phyloP scores from a whole-genome alignment of 53 echinoderm and acorn worm genomes.

The Actinopyga echinites region DNA sequence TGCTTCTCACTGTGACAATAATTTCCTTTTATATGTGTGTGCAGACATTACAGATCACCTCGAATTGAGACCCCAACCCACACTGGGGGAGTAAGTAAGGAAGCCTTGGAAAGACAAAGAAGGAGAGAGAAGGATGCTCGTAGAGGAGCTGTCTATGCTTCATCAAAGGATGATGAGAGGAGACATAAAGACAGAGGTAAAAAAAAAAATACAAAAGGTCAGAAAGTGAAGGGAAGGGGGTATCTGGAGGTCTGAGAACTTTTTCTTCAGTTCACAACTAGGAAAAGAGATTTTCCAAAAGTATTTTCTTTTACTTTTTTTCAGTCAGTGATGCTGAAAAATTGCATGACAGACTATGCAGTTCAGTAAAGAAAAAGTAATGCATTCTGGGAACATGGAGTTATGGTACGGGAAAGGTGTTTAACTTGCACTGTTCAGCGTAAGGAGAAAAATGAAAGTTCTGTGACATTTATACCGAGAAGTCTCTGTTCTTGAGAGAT shows the following conservation, averaged over 20 bases:
- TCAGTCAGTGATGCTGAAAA: no score
- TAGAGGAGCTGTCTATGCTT: constrained; percentile 84
- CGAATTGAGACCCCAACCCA: constrained; percentile 94
- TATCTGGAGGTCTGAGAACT: background rate
- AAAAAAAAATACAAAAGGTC: background rate
- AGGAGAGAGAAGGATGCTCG: constrained; percentile 66
- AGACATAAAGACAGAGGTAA: constrained; percentile 54
- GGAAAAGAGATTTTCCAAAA: no score
- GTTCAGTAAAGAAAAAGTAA: no score
- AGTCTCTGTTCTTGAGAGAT: background rate
- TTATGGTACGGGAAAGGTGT: no score
- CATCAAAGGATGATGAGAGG: constrained; percentile 61
- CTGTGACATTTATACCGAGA: no score
- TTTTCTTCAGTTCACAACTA: background rate
- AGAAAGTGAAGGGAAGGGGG: background rate
- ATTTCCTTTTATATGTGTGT: background rate
- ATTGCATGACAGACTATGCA: no score
- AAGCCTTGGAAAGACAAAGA: constrained; percentile 69
- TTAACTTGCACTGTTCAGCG: no score
- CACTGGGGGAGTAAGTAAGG: constrained; percentile 91
- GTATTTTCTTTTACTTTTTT: no score
- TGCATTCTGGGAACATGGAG: no score
- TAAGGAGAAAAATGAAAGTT: no score
- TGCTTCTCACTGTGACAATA: no score
- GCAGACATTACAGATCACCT: constrained; percentile 86